Percentiles rank a stretch among this genome's conserved stretches.
Evolutionary conservation across 2,113 vertebrate genomes (phyloP).

Genomic region (Raja brachyura): DNA sequence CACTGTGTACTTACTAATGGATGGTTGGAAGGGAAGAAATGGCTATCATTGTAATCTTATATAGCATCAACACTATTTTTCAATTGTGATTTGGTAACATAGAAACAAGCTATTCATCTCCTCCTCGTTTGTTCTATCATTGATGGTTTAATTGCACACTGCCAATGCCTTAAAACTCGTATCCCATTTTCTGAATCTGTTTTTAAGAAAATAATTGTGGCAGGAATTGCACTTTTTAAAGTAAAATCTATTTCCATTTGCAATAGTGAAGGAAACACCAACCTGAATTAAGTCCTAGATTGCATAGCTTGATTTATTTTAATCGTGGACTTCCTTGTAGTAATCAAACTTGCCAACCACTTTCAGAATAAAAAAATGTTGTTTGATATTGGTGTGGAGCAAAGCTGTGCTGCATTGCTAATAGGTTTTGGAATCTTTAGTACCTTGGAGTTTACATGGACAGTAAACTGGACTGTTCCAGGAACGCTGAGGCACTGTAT

Average conservation of each 20-base stretch:
- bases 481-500: too few relatives aligned
- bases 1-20: constrained; percentile 35
- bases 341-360: too few relatives aligned
- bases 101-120: background rate
- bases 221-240: too few relatives aligned
- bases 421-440: too few relatives aligned
- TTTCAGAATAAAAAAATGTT: too few relatives aligned
- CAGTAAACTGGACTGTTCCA: too few relatives aligned
- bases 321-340: too few relatives aligned
- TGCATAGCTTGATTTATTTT: background rate
- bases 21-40: constrained; percentile 3
- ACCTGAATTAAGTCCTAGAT: background rate
- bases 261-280: background rate
- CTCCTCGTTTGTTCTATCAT: background rate
- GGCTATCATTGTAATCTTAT: background rate
- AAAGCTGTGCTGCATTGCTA: too few relatives aligned
- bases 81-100: background rate
- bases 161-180: background rate
- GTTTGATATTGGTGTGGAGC: too few relatives aligned
- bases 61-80: background rate
- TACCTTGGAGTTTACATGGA: too few relatives aligned
- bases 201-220: too few relatives aligned
- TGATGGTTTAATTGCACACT: background rate
- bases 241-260: background rate
- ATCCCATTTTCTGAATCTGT: too few relatives aligned